phyloP scores from a whole-genome alignment of 30 jellyfish, hydroid and myxozoan species.

The Aurelia sp. region DNA sequence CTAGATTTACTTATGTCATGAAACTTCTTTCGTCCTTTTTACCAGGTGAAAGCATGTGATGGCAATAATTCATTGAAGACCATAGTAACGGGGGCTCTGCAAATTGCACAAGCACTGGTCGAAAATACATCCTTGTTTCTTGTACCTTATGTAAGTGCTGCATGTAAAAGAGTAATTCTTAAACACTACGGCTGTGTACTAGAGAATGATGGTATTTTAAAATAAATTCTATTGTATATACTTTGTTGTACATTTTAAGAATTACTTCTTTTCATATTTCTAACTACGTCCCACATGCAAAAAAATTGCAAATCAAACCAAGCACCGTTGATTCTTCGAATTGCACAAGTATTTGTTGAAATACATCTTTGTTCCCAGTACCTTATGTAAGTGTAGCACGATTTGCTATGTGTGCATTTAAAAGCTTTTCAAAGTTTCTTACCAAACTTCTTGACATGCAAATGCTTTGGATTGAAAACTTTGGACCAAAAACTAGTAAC shows the following conservation, averaged over 20 bases:
- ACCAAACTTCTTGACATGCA: no score
- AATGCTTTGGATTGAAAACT: no score
- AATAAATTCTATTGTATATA: no score
- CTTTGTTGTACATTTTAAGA: no score
- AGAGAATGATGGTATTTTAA: no score
- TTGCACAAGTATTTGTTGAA: conserved; percentile 61
- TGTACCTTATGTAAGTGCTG: conserved; percentile 67
- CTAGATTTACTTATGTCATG: background rate
- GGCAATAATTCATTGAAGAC: conserved; percentile 48
- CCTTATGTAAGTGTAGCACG: conserved; percentile 57
- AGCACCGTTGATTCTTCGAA: background rate
- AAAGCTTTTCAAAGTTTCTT: no score
- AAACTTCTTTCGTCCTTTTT: background rate
- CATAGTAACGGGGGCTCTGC: conserved; percentile 43
- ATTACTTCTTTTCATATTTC: no score
- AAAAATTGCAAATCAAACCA: no score
- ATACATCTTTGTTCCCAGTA: conserved; percentile 50
- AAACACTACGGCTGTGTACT: no score
- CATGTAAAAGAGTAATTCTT: no score
- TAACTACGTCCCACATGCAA: no score
- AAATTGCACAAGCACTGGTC: conserved; percentile 49
- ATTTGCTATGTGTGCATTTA: background rate
- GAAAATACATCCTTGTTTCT: conserved; percentile 65
- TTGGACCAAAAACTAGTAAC: no score
- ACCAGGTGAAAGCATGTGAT: conserved; percentile 46